Evolutionary conservation across 2,113 vertebrate genomes (phyloP).

Genomic region (Kryptolebias marmoratus): DNA sequence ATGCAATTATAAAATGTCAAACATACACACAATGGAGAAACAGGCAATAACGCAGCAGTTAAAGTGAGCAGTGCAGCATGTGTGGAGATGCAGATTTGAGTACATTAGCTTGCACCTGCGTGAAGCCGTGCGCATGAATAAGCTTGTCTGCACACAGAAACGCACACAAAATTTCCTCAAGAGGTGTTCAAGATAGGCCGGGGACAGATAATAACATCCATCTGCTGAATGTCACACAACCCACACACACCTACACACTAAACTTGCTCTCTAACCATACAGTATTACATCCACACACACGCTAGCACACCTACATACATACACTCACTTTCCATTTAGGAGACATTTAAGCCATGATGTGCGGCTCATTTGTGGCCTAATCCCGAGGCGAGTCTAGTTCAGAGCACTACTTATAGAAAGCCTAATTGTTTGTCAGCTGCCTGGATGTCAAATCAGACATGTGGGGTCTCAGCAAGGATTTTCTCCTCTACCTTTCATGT

Average conservation of each 20-base stretch:
- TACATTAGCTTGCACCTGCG: slow-evolving; percentile 14
- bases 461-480: slow-evolving; percentile 70
- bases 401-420: slow-evolving; percentile 62
- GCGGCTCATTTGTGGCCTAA: slow-evolving; percentile 73
- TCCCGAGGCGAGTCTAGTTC: slow-evolving; percentile 68
- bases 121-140: slow-evolving; percentile 11
- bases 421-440: slow-evolving; percentile 78
- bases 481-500: slow-evolving; percentile 71
- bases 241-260: slow-evolving; percentile 55
- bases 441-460: slow-evolving; percentile 70
- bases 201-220: slow-evolving; percentile 57
- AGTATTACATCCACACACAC: slow-evolving; percentile 26
- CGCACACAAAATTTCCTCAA: slow-evolving; percentile 35
- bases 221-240: slow-evolving; percentile 70
- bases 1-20: slow-evolving; percentile 77
- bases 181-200: slow-evolving; percentile 58
- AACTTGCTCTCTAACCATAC: slow-evolving; percentile 45
- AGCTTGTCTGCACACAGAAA: background rate
- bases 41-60: slow-evolving; percentile 31
- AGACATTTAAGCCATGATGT: slow-evolving; percentile 65
- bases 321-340: slow-evolving; percentile 49
- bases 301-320: slow-evolving; percentile 12
- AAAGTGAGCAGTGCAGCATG: slow-evolving; percentile 28
- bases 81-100: slow-evolving; percentile 5
- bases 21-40: slow-evolving; percentile 53